phyloP scores from a whole-genome alignment of 1,140 invertebrate species.

The Drosophila tsacasi region DNA sequence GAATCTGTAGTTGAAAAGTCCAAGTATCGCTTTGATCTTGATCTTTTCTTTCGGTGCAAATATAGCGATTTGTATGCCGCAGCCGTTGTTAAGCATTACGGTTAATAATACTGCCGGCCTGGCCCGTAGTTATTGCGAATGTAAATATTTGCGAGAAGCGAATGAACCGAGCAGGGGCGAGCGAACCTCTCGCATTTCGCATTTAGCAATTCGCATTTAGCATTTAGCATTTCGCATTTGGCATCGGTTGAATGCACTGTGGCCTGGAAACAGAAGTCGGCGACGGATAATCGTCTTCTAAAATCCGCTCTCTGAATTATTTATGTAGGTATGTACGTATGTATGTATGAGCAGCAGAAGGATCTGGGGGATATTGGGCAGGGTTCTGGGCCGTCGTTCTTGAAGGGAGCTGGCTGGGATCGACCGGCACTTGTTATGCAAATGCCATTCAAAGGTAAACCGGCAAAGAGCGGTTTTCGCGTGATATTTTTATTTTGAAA shows the following conservation, averaged over 20 bases:
- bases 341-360: conserved; percentile 26
- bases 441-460: conserved; percentile 74
- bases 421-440: conserved; percentile 70
- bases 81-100: conserved; percentile 44
- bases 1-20: not conserved
- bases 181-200: conserved; percentile 37
- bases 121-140: conserved; percentile 57
- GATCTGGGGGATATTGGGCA: conserved; percentile 34
- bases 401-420: not conserved
- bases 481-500: conserved; percentile 51
- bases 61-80: conserved; percentile 61
- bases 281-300: conserved; percentile 14
- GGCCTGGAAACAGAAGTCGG: conserved; percentile 48
- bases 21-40: not conserved
- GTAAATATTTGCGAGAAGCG: conserved; percentile 77
- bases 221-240: conserved; percentile 28
- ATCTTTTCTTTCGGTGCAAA: conserved; percentile 20
- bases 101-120: conserved; percentile 61
- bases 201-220: conserved; percentile 29
- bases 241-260: conserved; percentile 76
- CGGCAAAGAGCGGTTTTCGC: conserved; percentile 24
- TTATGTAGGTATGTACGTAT: conserved; percentile 41
- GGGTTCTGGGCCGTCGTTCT: not conserved
- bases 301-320: conserved; percentile 67
- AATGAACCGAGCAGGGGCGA: conserved; percentile 60